Base-by-base conservation (phyloP, 2,888 invertebrate species). In the Nemurella pictetii region DNA sequence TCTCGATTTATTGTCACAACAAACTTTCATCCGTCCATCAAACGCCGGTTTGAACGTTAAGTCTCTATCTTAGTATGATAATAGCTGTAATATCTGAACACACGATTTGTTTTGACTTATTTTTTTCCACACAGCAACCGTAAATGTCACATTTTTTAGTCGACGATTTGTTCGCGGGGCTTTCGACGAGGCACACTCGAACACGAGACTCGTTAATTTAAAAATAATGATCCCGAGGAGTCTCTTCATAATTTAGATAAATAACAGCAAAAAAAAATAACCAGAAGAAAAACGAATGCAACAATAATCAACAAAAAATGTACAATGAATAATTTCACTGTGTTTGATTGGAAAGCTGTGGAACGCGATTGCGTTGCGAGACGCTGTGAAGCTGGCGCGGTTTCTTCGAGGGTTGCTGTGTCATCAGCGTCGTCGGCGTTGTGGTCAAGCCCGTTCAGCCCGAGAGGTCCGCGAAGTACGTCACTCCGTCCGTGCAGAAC, bases 51-150 rank as follows among this genome's bases (percentile, higher is more conserved):
- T 55, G 55, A 55, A 55, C 12, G 12, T 12, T 20, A 20, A 20
- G 55, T 55, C 20, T 55, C 15, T 55, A 15, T 55, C 55, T 55
- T 55, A 55, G 55, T 55, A 55, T 20, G 12, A 55, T 55, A 7
- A 55, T 55, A 55, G 55, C 55, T 12, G 55, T 36, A 81, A 81
- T 81, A 81, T 36, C 55, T 25, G 27, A 36, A 36, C 25, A 81
- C 81, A 35, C 55, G 28, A 75, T 81, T 81, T 25, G n/a, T 80
- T 30, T 32, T 81, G 35, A 81, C 36, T 81, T 25, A 36, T 26
- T 81, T 26, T 81, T 75, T 27, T 25, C 78, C n/a, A 30, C n/a
- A 30, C 55, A 25, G 25, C 55, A 81, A 27, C 26, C 81, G 28
- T 9, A 78, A 81, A 28, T 36, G 55, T 36, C 9, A 25, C 15